phyloP scores from a whole-genome alignment of 2,888 invertebrate genomes.

The Chymomyza amoena region DNA sequence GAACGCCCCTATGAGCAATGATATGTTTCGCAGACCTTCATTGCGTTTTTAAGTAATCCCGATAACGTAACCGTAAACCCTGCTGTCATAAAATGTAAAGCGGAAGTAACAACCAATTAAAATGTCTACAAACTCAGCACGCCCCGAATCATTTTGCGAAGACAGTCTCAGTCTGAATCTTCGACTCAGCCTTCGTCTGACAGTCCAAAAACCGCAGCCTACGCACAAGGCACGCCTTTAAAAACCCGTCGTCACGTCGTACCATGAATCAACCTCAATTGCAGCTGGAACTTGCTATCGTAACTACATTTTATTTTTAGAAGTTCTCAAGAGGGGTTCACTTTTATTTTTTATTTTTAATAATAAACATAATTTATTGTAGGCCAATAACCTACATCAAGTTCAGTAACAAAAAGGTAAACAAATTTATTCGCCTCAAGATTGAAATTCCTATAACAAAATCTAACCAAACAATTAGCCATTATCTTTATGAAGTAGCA shows the following conservation, averaged over 20 bases:
- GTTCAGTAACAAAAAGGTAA: slow-evolving; percentile 32
- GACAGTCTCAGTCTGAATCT: neutral
- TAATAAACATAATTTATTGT: neutral
- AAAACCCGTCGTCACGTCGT: neutral
- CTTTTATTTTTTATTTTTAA: slow-evolving; percentile 1
- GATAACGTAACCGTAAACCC: neutral
- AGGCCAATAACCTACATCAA: slow-evolving; percentile 63
- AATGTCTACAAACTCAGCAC: neutral
- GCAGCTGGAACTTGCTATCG: slow-evolving; percentile 15
- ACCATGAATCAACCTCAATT: slow-evolving; percentile 31
- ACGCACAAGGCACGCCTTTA: neutral
- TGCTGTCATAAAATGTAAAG: neutral
- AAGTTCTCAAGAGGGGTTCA: slow-evolving; percentile 21
- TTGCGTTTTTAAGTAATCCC: neutral
- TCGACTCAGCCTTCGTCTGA: neutral
- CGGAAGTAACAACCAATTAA: slow-evolving; percentile 5
- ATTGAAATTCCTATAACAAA: slow-evolving; percentile 45
- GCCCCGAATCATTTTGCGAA: neutral
- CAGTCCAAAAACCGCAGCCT: neutral
- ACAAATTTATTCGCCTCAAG: slow-evolving; percentile 28
- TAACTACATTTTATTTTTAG: slow-evolving; percentile 52
- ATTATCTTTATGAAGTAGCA: slow-evolving; percentile 56
- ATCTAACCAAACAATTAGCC: slow-evolving; percentile 67
- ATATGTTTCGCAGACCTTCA: neutral
- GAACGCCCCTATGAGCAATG: neutral